Conservation (phyloP, 35 echinoderm and acorn worm genomes). For the Heliocidaris tuberculata region DNA sequence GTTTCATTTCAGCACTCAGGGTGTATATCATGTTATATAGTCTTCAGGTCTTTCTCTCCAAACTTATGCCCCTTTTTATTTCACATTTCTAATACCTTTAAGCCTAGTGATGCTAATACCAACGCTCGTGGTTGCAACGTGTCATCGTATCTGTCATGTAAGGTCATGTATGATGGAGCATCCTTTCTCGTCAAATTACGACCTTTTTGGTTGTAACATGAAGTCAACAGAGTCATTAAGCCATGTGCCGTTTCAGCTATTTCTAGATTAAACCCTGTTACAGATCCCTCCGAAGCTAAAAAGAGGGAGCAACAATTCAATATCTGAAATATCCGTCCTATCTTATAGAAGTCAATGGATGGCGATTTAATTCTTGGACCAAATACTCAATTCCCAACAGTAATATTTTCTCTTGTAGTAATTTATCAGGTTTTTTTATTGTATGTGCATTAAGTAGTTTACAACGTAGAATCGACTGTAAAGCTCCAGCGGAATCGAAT, state of each 20-base stretch:
- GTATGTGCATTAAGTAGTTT: no score
- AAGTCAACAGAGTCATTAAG: background rate
- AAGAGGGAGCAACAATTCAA: background rate
- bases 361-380: no score
- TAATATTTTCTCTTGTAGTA: no score
- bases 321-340: no score
- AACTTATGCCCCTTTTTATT: no score
- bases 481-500: background rate
- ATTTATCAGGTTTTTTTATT: no score
- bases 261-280: background rate
- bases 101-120: background rate
- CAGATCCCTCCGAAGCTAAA: background rate
- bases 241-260: background rate
- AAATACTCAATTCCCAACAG: no score
- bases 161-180: background rate
- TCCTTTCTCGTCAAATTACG: slow-evolving; percentile 16
- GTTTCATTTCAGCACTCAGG: no score
- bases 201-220: slow-evolving; percentile 16
- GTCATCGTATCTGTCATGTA: background rate
- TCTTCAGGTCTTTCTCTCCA: no score
- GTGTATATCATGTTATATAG: no score
- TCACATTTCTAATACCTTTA: background rate
- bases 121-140: background rate
- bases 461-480: no score
- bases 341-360: no score